Base-by-base conservation (phyloP, 1,140 invertebrate genomes). In the Rhyzopertha dominica region DNA sequence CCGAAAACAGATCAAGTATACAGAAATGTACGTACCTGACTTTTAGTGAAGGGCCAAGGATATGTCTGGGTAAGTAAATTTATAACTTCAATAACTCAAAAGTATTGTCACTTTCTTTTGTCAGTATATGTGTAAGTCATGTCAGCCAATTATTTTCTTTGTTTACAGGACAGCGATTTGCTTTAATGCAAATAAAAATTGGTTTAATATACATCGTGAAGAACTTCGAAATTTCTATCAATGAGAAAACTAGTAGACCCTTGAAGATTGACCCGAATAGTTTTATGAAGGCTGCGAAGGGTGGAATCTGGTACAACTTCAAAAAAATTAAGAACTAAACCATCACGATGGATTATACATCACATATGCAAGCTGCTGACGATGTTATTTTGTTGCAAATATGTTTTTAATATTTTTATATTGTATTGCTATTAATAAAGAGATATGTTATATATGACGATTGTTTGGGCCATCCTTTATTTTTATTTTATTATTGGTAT, bases 21-120 rank as follows among this genome's bases (percentile, higher is more conserved):
- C 46, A 53, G 3, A 49, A 52, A 36, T 40, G 23, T 17, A 39
- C 47, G 10, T 80, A 70, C 59, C 51, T 81, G 34, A 75, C 80
- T 2, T 84, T 84, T 51, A 78, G 80, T 1, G 77, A 76, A 45
- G 81, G 82, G 14, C 75, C 76, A 0, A 59, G 82, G 24, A 78
- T 77, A 52, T 84, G 81, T 49, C 71, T 83, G 32, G 73, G 73
- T 71, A 51, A 68, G n/a, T n/a, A n/a, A n/a, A n/a, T n/a, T n/a
- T n/a, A n/a, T n/a, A n/a, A n/a, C n/a, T n/a, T n/a, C n/a, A n/a
- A n/a, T n/a, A n/a, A n/a, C n/a, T n/a, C n/a, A n/a, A n/a, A n/a
- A n/a, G n/a, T n/a, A n/a, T n/a, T n/a, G n/a, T n/a, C n/a, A n/a
- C n/a, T n/a, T n/a, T n/a, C n/a, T n/a, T n/a, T n/a, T n/a, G n/a